Evolutionary conservation across 2,888 invertebrate species (phyloP).

Genomic region (Cosmopolites sordidus): DNA sequence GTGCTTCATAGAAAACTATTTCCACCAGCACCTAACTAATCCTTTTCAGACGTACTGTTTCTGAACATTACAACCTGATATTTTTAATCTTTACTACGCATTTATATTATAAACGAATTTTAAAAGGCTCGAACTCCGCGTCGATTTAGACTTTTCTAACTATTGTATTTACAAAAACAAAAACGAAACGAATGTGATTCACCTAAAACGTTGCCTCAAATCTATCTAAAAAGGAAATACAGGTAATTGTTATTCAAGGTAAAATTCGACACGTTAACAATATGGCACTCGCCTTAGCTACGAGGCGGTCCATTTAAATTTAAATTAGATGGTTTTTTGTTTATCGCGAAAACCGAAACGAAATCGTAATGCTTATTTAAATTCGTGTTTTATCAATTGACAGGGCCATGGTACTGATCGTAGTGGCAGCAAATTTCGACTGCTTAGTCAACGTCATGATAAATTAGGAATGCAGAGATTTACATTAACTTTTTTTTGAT

Average conservation of each 20-base stretch:
- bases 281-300: conserved; percentile 13
- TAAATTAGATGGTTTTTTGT: conserved; percentile 11
- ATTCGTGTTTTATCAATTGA: neutral
- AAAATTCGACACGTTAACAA: conserved; percentile 30
- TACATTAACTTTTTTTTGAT: too few species aligned
- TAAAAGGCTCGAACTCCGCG: too few species aligned
- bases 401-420: neutral
- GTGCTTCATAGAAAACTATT: too few species aligned
- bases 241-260: conserved; percentile 47
- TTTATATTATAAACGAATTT: too few species aligned
- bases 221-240: conserved; percentile 41
- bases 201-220: conserved; percentile 4
- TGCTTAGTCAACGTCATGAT: too few species aligned
- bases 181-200: conserved; percentile 9
- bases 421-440: too few species aligned
- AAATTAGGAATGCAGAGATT: too few species aligned
- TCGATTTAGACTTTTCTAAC: too few species aligned
- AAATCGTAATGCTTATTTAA: conserved; percentile 1
- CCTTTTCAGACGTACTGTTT: too few species aligned
- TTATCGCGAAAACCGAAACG: conserved; percentile 2
- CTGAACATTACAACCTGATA: too few species aligned
- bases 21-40: too few species aligned
- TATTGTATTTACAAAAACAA: conserved; percentile 3
- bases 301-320: conserved; percentile 10
- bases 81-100: too few species aligned